Evolutionary conservation across 2,797 vertebrate genomes (phyloP).

Genomic region (Micropoecilia bifurca): DNA sequence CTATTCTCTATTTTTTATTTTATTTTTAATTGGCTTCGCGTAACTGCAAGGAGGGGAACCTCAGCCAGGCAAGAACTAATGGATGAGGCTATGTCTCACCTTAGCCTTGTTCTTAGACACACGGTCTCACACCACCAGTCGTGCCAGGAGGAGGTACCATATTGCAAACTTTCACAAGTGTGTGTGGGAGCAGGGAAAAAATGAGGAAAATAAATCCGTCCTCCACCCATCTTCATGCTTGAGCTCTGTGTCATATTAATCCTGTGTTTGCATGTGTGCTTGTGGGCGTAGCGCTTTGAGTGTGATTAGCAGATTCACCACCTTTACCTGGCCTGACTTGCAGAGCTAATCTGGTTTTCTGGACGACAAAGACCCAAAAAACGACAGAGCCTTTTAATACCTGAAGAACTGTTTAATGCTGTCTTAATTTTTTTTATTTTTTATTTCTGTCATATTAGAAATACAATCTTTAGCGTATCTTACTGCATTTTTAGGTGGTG

Average conservation of each 20-base stretch:
- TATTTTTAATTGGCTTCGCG: not conserved
- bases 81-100: constrained; percentile 41
- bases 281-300: constrained; percentile 21
- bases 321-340: constrained; percentile 41
- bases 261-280: constrained; percentile 25
- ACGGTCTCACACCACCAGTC: constrained; percentile 27
- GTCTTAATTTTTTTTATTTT: not conserved
- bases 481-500: not conserved
- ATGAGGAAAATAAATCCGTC: constrained; percentile 45
- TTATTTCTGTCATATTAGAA: not conserved
- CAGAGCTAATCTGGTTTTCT: constrained; percentile 15
- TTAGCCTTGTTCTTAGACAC: constrained; percentile 40
- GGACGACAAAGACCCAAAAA: not conserved
- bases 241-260: constrained; percentile 61
- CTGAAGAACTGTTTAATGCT: not conserved
- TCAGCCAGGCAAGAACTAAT: constrained; percentile 19
- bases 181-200: constrained; percentile 31
- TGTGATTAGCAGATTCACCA: constrained; percentile 39
- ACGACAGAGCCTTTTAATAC: not conserved
- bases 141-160: constrained; percentile 55
- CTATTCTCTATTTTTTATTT: constrained; percentile 3
- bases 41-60: constrained; percentile 11
- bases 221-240: constrained; percentile 62
- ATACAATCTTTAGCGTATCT: no score
- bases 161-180: constrained; percentile 9